Base-by-base conservation (phyloP, 2,797 vertebrate genomes). In the Oophaga sylvatica region DNA sequence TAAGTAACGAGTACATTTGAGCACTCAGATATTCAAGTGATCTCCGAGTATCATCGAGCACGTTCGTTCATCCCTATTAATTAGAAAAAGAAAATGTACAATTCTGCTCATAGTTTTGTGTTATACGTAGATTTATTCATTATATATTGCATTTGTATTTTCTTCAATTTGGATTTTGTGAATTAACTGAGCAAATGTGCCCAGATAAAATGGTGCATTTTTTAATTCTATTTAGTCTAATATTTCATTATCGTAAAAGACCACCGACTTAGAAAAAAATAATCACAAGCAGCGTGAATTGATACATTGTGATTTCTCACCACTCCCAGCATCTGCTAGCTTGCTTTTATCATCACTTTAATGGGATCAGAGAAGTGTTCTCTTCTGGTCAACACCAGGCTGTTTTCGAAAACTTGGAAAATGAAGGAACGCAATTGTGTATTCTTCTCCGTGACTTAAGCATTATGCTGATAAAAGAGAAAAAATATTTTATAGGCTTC, bases 271-370 rank as follows among this genome's bases (percentile, higher is more conserved):
- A 41, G 68, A 12, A 29, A 68, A 68, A 29, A 68, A 68, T 48
- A 17, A 70, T 68, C 68, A 6, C 17, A 45, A 11, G 3, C 71
- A 48, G 41, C 1, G 16, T 22, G 41, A 13, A 48, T n/a, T 48
- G 20, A 53, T 73, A 73, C 16, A 67, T 67, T 67, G 63, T 67
- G 63, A 67, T 73, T 73, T 73, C 70, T 73, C 70, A 73, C 35
- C 70, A 73, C 70, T 73, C 17, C 70, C 6, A 41, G 35, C 70
- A 73, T 73, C 70, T 73, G 31, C n/a, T 35, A 35, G 68, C 15
- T 70, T 35, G 13, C 67, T 70, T 35, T 70, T 29, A 35, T 31
- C 29, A 70, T 35, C 29, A 17, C 13, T 70, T 17, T 70, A 70
- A 70, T 70, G 31, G 29, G 17, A 68, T 29, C 11, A 68, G 26